Conservation (phyloP, 2,888 invertebrate genomes). For the Netelia melanura region DNA sequence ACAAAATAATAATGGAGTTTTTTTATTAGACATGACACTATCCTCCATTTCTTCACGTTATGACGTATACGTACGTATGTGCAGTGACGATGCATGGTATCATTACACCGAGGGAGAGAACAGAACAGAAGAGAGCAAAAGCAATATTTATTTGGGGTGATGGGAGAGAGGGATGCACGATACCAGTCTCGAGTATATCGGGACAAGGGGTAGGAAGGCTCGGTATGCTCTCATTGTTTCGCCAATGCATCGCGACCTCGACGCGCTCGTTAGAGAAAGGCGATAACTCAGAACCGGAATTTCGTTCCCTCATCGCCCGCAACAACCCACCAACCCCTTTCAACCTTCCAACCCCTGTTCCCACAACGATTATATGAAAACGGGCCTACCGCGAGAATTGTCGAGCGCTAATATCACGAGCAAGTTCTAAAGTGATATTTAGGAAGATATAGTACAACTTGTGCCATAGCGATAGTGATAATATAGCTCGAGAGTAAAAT, state of each 20-base stretch:
- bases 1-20: too few relatives aligned
- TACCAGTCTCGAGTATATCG: slow-evolving; percentile 40
- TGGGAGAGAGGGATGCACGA: neutral
- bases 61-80: too few relatives aligned
- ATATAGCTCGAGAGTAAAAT: too few relatives aligned
- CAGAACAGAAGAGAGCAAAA: neutral
- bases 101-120: neutral
- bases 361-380: neutral
- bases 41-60: too few relatives aligned
- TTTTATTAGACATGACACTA: too few relatives aligned
- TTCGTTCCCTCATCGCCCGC: slow-evolving; percentile 41
- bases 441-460: too few relatives aligned
- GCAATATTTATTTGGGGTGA: neutral
- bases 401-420: too few relatives aligned
- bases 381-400: too few relatives aligned
- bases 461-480: too few relatives aligned
- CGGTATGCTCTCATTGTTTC: slow-evolving; percentile 61
- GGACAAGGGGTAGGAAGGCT: slow-evolving; percentile 18
- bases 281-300: slow-evolving; percentile 62
- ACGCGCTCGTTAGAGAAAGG: slow-evolving; percentile 64
- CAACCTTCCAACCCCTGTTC: neutral
- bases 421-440: too few relatives aligned
- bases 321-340: neutral
- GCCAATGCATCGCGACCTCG: slow-evolving; percentile 64
- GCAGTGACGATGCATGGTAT: neutral